These are phyloP conservation scores for Drosophila colorata DNA, from an alignment of 2,888 invertebrate genomes.

Conservation along the genomic window DNA sequence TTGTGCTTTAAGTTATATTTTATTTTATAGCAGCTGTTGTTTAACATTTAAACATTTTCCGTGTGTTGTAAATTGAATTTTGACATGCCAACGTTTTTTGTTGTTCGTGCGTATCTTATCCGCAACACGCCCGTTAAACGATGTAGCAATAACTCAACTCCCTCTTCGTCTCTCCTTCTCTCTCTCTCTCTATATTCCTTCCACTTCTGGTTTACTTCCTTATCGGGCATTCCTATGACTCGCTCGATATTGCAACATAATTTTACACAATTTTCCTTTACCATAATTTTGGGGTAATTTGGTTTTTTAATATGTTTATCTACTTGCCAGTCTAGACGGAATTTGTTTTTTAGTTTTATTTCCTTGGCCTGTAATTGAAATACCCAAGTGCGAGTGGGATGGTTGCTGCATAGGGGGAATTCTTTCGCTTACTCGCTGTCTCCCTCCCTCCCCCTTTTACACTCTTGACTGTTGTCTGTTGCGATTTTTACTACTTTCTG, in stretches of 20 bases:
- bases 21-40: slow-evolving; percentile 12
- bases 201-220: slow-evolving; percentile 52
- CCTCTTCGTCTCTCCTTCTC: neutral
- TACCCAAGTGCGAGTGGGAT: slow-evolving; percentile 34
- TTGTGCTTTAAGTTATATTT: slow-evolving; percentile 4
- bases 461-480: slow-evolving; percentile 62
- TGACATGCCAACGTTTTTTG: slow-evolving; percentile 49
- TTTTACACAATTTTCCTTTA: slow-evolving; percentile 42
- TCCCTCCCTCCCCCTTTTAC: slow-evolving; percentile 3
- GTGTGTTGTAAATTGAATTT: slow-evolving; percentile 60
- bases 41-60: slow-evolving; percentile 9
- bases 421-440: slow-evolving; percentile 6
- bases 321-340: slow-evolving; percentile 69
- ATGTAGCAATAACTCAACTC: slow-evolving; percentile 48
- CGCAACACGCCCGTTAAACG: slow-evolving; percentile 61
- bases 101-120: slow-evolving; percentile 65
- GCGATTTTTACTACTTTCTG: slow-evolving; percentile 65
- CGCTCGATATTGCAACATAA: slow-evolving; percentile 48
- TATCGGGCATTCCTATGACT: slow-evolving; percentile 55
- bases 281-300: slow-evolving; percentile 36
- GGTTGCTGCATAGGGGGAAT: slow-evolving; percentile 18
- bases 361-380: slow-evolving; percentile 41
- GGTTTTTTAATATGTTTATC: slow-evolving; percentile 64
- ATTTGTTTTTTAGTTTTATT: slow-evolving; percentile 32
- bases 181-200: neutral